Evolutionary conservation across 2,888 invertebrate species (phyloP), one percentile per base, ranked within the genome.

Genomic region (Ectemnius continuus): DNA sequence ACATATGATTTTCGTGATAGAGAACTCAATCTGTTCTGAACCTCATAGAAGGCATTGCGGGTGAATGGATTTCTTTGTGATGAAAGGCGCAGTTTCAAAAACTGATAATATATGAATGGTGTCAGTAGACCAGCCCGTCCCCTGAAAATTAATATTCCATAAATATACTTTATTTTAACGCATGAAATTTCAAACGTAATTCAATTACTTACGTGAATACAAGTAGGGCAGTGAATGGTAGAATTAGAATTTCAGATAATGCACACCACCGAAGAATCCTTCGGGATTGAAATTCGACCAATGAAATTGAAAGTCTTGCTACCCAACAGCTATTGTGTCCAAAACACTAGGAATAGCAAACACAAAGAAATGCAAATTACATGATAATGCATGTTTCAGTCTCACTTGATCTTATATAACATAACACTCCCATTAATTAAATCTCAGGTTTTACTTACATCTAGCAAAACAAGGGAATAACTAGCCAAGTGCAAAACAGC

Each of bases 11-110:
- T 94, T 73, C 90, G 91, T 0, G 96, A 95, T 14, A 94, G 89
- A 56, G 93, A 92, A 91, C 96, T 96, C 8, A 95, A 92, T 0
- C 94, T 92, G 80, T 95, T 92, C 80, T 97, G 94, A 87, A 99
- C 92, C 91, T 98, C 98, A 81, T 94, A 93, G 93, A 98, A 99
- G 91, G 98, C 96, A 90, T 95, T 97, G 89, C 98, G 95, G 67
- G 98, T 98, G 92, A 97, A 97, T 0, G 99, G 98, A 93, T 99
- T 99, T 85, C 99, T 95, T 71, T 97, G 94, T 5, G 99, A 99
- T 75, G 96, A 93, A 92, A 99, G 98, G 76, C 99, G 95, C 90
- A 97, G 94, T 75, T 95, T 94, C 86, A 99, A 92, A 92, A 99
- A 99, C 91, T 99, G 97, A 92, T 98, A 99, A 93, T 99, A 99